Base-by-base conservation (phyloP, 2,797 vertebrate species). In the Sebastes taczanowskii region DNA sequence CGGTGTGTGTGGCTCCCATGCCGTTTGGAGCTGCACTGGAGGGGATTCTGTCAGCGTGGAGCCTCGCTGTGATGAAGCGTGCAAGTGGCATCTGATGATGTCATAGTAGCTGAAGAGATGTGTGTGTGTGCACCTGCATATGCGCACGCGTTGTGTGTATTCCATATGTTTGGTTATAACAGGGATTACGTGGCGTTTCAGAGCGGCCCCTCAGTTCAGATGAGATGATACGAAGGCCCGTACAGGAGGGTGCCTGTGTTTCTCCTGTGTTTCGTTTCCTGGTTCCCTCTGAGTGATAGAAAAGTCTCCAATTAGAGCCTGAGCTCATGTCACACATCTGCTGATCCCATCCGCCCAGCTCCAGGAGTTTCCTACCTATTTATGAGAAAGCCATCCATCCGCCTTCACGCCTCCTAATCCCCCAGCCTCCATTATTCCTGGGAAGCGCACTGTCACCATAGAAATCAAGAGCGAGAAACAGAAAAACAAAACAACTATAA, bases 331-430 rank as follows among this genome's bases (percentile, higher is more conserved):
- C 88, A 89, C 94, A 95, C 94, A 96, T 95, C 95, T 95, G 95
- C 85, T 92, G 92, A 95, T 94, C 89, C 93, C 92, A 94, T 96
- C 90, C 92, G 84, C 83, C 76, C 85, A 72, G 88, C 93, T 94
- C 89, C 89, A 92, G 92, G 92, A 95, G 93, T 96, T 94, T 95
- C 93, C 91, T 96, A 95, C 94, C 94, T 96, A 94, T 95, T 95
- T 93, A 95, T 95, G 94, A 96, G 94, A 95, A 95, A 95, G 91
- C 91, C 93, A 95, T 94, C 94, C 91, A 88, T 94, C 89, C 86
- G 86, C 91, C 88, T 95, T 96, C 93, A 93, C 89, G 91, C 94
- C 94, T 95, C 90, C 88, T 93, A 95, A 95, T 96, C 95, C 95
- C 94, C 85, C 86, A 85, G 94, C 93, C 93, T 93, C 94, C 91